phyloP scores from a whole-genome alignment of 2,113 vertebrate species.

The Origma solitaria region DNA sequence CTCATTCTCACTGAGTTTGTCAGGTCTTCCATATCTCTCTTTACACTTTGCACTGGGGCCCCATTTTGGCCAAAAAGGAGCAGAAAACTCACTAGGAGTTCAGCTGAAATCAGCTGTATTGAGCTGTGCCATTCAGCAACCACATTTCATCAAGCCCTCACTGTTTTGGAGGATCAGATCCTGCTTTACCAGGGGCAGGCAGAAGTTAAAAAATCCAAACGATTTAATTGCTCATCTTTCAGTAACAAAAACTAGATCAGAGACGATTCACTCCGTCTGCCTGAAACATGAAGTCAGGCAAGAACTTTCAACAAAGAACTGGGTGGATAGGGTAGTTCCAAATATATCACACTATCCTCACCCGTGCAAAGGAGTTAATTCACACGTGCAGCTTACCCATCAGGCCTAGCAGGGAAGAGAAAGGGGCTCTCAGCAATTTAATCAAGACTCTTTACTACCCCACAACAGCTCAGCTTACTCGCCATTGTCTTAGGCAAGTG shows the following conservation, averaged over 20 bases:
- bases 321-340: background rate
- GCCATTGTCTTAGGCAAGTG: background rate
- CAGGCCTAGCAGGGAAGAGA: background rate
- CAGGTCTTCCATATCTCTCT: background rate
- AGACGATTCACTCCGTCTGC: background rate
- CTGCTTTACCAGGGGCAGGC: background rate
- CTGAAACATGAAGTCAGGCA: background rate
- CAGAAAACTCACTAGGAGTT: background rate
- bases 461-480: constrained; percentile 14
- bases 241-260: background rate
- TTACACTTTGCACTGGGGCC: background rate
- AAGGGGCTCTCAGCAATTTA: background rate
- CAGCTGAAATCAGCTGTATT: background rate
- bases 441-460: constrained; percentile 7
- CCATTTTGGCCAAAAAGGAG: background rate
- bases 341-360: background rate
- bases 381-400: background rate
- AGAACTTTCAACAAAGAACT: background rate
- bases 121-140: background rate
- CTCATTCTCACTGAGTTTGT: background rate
- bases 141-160: background rate
- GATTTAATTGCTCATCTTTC: background rate
- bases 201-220: background rate
- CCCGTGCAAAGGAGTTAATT: background rate
- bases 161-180: background rate